phyloP scores from a whole-genome alignment of 2,797 vertebrate species.

The Streptopelia turtur region DNA sequence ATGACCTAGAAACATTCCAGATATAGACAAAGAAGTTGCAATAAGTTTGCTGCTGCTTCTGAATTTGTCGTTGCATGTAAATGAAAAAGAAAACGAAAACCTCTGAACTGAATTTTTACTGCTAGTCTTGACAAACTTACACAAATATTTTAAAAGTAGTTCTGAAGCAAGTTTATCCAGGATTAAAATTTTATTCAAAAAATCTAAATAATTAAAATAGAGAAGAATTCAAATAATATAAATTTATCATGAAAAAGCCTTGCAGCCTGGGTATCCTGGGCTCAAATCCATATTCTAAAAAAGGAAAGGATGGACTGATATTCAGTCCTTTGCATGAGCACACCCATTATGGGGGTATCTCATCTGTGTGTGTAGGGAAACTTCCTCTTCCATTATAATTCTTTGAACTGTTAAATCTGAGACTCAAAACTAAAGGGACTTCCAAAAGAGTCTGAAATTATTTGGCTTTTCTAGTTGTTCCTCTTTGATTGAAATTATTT shows the following conservation, averaged over 20 bases:
- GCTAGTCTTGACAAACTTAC: background rate
- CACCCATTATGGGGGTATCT: background rate
- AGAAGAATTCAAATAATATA: background rate
- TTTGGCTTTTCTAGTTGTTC: background rate
- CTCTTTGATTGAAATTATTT: background rate
- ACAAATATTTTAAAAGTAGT: background rate
- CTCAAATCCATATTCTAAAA: background rate
- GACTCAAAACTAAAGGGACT: background rate
- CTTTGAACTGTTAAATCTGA: background rate
- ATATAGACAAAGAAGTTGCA: background rate
- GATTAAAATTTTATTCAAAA: background rate
- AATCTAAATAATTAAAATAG: background rate
- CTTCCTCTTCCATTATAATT: background rate
- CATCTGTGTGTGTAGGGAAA: background rate
- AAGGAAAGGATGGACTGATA: background rate
- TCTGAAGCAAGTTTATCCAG: background rate
- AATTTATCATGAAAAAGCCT: background rate
- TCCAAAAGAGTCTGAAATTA: background rate
- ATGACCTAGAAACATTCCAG: conserved; percentile 35
- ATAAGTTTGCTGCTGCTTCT: conserved; percentile 5
- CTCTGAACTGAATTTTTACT: background rate
- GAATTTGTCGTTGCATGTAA: background rate
- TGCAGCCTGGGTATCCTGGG: background rate
- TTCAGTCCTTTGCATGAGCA: background rate
- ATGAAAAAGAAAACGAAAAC: background rate